Percentiles rank a stretch among this genome's conserved stretches.
phyloP scores from a whole-genome alignment of 23 tunicate genomes.

The Pegea sp. region DNA sequence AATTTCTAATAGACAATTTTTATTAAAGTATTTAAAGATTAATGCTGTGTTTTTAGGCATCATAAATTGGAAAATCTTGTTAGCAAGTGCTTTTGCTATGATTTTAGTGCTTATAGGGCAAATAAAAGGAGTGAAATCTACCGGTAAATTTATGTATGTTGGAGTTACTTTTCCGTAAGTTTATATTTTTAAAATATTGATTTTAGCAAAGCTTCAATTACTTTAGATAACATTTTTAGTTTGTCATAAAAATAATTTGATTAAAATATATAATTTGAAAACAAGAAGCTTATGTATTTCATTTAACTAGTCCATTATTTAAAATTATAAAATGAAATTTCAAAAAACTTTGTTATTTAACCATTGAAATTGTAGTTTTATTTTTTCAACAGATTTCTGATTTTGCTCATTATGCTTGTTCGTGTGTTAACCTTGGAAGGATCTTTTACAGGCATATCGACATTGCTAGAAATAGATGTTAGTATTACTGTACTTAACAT shows the following conservation, averaged over 20 bases:
- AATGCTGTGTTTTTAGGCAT: neutral
- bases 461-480: neutral
- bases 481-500: neutral
- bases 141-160: neutral
- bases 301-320: no score
- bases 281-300: no score
- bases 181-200: neutral
- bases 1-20: no score
- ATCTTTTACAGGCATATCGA: neutral
- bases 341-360: no score
- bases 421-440: neutral
- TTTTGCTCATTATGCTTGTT: neutral
- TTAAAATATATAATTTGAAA: no score
- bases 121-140: neutral
- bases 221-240: no score
- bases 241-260: no score
- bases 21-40: neutral
- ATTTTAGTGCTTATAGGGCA: neutral
- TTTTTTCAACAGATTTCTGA: no score
- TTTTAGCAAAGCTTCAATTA: no score
- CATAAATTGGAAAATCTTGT: neutral
- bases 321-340: no score
- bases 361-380: no score
- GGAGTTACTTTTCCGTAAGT: neutral
- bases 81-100: neutral